Base-by-base conservation (phyloP, 2,888 invertebrate species). In the Lysandra coridon region DNA sequence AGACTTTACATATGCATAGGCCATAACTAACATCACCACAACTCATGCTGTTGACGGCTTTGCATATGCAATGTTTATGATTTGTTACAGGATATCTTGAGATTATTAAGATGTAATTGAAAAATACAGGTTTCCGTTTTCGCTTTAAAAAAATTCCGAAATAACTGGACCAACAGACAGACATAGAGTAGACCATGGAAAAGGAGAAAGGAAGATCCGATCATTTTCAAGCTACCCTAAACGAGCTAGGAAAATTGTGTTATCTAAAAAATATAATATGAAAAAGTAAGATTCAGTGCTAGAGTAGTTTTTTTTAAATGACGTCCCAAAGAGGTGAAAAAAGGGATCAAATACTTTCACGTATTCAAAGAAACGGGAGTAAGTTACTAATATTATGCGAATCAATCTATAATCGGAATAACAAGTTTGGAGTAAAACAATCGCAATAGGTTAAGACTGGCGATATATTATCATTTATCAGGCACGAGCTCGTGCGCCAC, bases 1-100 rank as follows among this genome's bases (percentile, higher is more conserved):
- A 92, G 90, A 86, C 85, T 87, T 86, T 91, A 91, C 91, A 92
- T 93, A 93, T 93, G 92, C 92, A 92, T 92, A 90, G 87, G 85
- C 91, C 86, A 92, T 93, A 92, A 93, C 91, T 93, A 90, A 92
- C 91, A 5, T 69, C 69, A 87, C 89, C 88, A 90, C 85, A 89
- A 84, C 84, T 84, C 85, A 78, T 82, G 80, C 85, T 83, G 87
- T 82, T 83, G 92, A 91, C 91, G 89, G 90, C 87, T 88, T 90
- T 90, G 88, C 88, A 85, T 87, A 87, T 90, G 89, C 90, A 90
- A 92, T 91, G 6, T 12, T 30, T 75, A 75, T 75, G 75, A 75
- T 80, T 83, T 82, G 83, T 83, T 83, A 82, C 69, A 1, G 33
- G 69, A 33, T 1, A 4, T 1, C 69, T 69, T 5, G 17, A 0